Conservation (phyloP, 2,888 invertebrate species). For the Watsonalla binaria region DNA sequence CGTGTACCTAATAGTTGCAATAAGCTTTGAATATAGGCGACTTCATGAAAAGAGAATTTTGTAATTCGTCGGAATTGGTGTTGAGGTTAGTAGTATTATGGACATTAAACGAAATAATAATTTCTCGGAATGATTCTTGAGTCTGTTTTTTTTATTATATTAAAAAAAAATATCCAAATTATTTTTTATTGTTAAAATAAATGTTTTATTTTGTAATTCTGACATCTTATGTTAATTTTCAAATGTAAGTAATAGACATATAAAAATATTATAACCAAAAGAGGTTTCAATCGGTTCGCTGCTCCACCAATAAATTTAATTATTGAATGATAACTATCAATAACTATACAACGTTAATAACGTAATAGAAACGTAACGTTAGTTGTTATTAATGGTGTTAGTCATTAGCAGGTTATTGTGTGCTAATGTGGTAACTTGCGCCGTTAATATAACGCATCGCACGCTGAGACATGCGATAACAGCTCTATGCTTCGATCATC, state of each 20-base stretch:
- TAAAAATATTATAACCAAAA: too few relatives aligned
- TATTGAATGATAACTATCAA: neutral
- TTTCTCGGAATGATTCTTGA: too few relatives aligned
- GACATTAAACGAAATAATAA: neutral
- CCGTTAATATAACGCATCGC: conserved; percentile 35
- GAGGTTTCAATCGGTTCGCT: too few relatives aligned
- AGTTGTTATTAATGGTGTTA: conserved; percentile 26
- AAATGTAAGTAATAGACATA: too few relatives aligned
- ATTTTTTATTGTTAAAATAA: too few relatives aligned
- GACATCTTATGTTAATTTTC: too few relatives aligned
- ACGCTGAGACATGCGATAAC: conserved; percentile 17
- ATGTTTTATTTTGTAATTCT: too few relatives aligned
- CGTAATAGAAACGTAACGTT: conserved; percentile 9
- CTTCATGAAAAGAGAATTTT: too few relatives aligned
- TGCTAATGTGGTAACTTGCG: conserved; percentile 35
- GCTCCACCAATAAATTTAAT: neutral
- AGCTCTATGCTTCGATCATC: conserved; percentile 2
- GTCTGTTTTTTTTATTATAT: too few relatives aligned
- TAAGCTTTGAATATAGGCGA: neutral
- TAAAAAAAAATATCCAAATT: too few relatives aligned
- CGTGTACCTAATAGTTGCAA: neutral
- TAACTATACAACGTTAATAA: neutral
- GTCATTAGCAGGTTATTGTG: conserved; percentile 32
- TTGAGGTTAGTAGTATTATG: neutral
- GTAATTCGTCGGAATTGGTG: too few relatives aligned